Percentiles rank a stretch among this genome's conserved stretches.
phyloP scores from a whole-genome alignment of 1,140 invertebrate genomes.

The Asobara japonica region DNA sequence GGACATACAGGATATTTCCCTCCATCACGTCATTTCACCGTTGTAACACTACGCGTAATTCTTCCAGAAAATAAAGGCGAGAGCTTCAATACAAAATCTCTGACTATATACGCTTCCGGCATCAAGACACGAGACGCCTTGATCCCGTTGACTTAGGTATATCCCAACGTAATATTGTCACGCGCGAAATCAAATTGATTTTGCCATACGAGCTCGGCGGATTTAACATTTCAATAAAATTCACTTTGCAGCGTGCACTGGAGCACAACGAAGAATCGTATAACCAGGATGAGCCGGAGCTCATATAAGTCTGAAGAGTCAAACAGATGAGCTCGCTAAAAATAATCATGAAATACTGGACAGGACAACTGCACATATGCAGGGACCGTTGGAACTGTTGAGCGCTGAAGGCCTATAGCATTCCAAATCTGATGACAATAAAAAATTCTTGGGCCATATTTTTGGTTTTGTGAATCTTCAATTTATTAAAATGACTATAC shows the following conservation, averaged over 20 bases:
- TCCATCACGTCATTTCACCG: background rate
- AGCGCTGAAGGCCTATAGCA: too few relatives aligned
- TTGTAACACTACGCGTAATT: background rate
- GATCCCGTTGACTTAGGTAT: background rate
- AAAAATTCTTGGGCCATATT: too few relatives aligned
- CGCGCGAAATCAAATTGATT: conserved; percentile 30
- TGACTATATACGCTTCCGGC: background rate
- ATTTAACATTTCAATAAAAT: conserved; percentile 35
- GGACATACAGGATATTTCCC: too few relatives aligned
- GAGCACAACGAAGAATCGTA: background rate
- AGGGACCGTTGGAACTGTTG: too few relatives aligned
- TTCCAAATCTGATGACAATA: too few relatives aligned
- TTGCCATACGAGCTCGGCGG: conserved; percentile 16
- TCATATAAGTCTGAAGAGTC: too few relatives aligned
- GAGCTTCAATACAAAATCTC: background rate
- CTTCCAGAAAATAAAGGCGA: background rate
- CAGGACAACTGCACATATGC: too few relatives aligned
- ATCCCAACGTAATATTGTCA: background rate
- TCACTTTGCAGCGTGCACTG: conserved; percentile 6
- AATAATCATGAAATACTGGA: too few relatives aligned
- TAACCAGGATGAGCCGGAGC: conserved; percentile 15
- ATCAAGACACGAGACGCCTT: background rate
- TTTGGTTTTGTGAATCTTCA: too few relatives aligned
- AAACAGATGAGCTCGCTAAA: too few relatives aligned
- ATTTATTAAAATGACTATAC: too few relatives aligned